Percentiles rank a stretch among this genome's conserved stretches.
These are phyloP conservation scores for Bradysia coprophila DNA, from an alignment of 1,140 invertebrate species.

Conservation along the genomic window DNA sequence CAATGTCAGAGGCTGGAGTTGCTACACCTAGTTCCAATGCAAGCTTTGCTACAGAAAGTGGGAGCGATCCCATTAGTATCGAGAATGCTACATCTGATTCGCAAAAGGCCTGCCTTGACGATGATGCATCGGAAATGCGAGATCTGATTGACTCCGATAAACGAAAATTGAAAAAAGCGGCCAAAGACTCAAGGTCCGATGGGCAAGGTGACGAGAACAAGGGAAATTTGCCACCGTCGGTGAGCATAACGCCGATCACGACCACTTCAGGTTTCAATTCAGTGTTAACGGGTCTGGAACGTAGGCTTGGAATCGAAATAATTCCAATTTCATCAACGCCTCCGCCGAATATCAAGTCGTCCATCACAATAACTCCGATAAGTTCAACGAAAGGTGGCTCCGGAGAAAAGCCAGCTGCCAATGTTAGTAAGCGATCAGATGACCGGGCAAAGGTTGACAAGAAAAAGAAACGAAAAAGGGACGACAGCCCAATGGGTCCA, in stretches of 20 bases:
- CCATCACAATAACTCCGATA: slow-evolving; percentile 70
- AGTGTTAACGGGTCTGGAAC: slow-evolving; percentile 43
- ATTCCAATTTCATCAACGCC: slow-evolving; percentile 34
- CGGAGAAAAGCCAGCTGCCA: slow-evolving; percentile 40
- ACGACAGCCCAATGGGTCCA: slow-evolving; percentile 65
- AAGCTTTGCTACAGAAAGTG: not conserved
- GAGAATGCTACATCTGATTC: not conserved
- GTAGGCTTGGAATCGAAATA: slow-evolving; percentile 42
- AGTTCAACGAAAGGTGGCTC: slow-evolving; percentile 28
- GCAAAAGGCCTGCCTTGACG: not conserved
- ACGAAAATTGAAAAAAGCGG: not conserved
- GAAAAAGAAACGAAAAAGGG: slow-evolving; percentile 62
- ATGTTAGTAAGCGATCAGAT: slow-evolving; percentile 30
- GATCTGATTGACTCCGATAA: not conserved
- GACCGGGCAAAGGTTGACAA: slow-evolving; percentile 44
- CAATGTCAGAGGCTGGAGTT: slow-evolving; percentile 1
- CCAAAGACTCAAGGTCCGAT: slow-evolving; percentile 10
- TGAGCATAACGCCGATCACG: slow-evolving; percentile 61
- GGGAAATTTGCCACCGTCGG: slow-evolving; percentile 36
- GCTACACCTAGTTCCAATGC: not conserved
- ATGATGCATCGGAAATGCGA: not conserved
- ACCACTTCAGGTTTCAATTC: slow-evolving; percentile 20
- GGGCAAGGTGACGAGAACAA: slow-evolving; percentile 36
- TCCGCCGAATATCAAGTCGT: slow-evolving; percentile 30
- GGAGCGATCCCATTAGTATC: not conserved